Conservation (phyloP, 2,113 vertebrate species). For the Anguilla japonica region DNA sequence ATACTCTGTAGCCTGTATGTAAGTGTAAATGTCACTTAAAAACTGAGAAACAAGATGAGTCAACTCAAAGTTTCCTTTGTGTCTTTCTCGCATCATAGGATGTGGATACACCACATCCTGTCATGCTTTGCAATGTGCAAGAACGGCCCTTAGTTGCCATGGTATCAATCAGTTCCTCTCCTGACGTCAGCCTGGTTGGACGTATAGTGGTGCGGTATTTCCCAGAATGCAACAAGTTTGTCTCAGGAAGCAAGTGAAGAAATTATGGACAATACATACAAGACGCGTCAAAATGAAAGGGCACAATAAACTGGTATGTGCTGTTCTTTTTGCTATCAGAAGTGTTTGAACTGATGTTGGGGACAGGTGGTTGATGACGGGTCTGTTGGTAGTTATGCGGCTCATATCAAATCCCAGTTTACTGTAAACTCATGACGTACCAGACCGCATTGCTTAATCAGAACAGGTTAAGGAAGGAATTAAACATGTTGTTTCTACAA, state of each 20-base stretch:
- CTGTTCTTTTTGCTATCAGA: not conserved
- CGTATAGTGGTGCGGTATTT: slow-evolving; percentile 15
- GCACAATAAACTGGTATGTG: slow-evolving; percentile 29
- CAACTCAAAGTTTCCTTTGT: slow-evolving; percentile 30
- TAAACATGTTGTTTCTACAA: not conserved
- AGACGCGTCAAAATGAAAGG: slow-evolving; percentile 31
- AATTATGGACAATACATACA: slow-evolving; percentile 36
- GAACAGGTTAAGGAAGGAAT: not conserved
- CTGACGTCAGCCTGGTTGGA: not conserved
- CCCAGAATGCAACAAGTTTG: slow-evolving; percentile 44
- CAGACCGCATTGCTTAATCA: not conserved
- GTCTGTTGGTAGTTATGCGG: not conserved
- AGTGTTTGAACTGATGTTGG: not conserved
- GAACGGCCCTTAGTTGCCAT: slow-evolving; percentile 25
- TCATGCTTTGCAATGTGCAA: slow-evolving; percentile 4
- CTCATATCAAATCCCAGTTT: not conserved
- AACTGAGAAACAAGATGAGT: slow-evolving; percentile 1
- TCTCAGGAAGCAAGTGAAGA: slow-evolving; percentile 33
- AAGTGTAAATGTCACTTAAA: too few relatives aligned
- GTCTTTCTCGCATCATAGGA: not conserved
- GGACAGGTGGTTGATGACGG: not conserved
- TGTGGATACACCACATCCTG: slow-evolving; percentile 47
- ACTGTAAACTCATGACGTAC: not conserved
- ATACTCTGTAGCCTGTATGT: too few relatives aligned
- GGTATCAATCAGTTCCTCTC: slow-evolving; percentile 37